Evolutionary conservation across 2,888 invertebrate species (phyloP), one percentile per base, ranked within the genome.

Genomic region (Cistogaster globosa): DNA sequence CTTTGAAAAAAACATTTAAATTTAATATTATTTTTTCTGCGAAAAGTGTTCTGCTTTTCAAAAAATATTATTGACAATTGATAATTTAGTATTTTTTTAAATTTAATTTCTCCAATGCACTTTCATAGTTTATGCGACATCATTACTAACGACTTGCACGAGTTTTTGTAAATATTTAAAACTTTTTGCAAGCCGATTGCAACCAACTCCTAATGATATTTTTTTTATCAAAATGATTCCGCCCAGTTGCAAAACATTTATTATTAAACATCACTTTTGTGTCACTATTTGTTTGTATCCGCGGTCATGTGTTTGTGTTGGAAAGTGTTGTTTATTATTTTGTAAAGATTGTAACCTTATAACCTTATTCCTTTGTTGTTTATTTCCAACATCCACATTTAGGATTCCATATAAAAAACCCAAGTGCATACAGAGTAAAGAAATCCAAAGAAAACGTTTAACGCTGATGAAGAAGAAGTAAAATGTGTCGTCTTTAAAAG

Each of bases 281-380:
- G 68, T 53, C 67, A 68, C 62, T 57, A 42, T 26, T 62, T 51
- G 45, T 26, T 26, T 26, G 26, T 2, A 26, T 26, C 2, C 26
- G 26, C 4, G 26, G 26, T 26, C 26, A 26, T 26, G 1, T 26
- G 26, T 6, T n/a, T 6, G 32, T 42, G 16, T 57, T 16, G n/a
- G 26, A 38, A 26, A 45, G 22, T 58, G 42, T 38, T 38, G n/a
- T 71, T 80, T 65, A 62, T 42, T 57, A 57, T 55, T 65, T 55
- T 76, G 62, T 62, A 53, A 62, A 75, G 84, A 86, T 53, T 87
- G 88, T 88, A 88, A 88, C 88, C 88, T 87, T 88, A 88, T 88
- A 88, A 88, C 88, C 88, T 88, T 88, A 85, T 87, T 87, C 53
- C 78, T 81, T 12, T 53, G 45, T 62, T 75, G 20, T 69, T 48